phyloP scores from a whole-genome alignment of 2,113 vertebrate species.

The Nerophis lumbriciformis region DNA sequence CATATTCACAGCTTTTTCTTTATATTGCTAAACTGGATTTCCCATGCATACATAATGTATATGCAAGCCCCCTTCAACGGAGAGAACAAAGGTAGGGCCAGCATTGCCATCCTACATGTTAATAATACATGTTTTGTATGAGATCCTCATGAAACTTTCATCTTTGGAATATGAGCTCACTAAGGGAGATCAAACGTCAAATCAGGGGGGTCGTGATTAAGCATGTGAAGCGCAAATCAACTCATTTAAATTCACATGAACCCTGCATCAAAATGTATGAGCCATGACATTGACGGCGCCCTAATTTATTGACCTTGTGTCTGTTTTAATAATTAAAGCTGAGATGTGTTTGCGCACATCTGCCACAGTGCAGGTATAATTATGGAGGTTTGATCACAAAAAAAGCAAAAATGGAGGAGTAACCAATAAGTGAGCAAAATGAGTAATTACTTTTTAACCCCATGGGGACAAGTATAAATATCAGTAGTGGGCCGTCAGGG shows the following conservation, averaged over 20 bases:
- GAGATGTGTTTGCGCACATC: constrained; percentile 30
- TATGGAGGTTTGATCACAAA: not conserved
- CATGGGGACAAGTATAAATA: not conserved
- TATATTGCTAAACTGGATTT: constrained; percentile 2
- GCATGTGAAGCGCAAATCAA: constrained; percentile 63
- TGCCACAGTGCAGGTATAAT: constrained; percentile 5
- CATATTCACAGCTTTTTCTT: constrained; percentile 33
- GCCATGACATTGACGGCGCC: constrained; percentile 58
- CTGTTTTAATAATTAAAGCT: constrained; percentile 56
- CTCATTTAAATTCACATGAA: constrained; percentile 75
- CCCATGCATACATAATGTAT: constrained; percentile 11
- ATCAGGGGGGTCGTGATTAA: constrained; percentile 70
- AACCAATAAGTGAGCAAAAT: not conserved
- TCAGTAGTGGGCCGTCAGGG: too few relatives aligned
- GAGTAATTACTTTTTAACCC: not conserved
- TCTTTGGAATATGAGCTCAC: constrained; percentile 71
- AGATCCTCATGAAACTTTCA: constrained; percentile 74
- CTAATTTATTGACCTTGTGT: constrained; percentile 57
- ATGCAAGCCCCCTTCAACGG: constrained; percentile 13
- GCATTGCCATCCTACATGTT: constrained; percentile 54
- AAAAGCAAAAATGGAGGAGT: not conserved
- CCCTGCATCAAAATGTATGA: constrained; percentile 70
- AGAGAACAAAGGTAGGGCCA: constrained; percentile 30
- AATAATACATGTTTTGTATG: constrained; percentile 73
- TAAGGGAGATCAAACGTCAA: constrained; percentile 68